These are phyloP conservation scores for Apodemus sylvaticus DNA, from an alignment of 2,113 vertebrate genomes.

Conservation along the genomic window DNA sequence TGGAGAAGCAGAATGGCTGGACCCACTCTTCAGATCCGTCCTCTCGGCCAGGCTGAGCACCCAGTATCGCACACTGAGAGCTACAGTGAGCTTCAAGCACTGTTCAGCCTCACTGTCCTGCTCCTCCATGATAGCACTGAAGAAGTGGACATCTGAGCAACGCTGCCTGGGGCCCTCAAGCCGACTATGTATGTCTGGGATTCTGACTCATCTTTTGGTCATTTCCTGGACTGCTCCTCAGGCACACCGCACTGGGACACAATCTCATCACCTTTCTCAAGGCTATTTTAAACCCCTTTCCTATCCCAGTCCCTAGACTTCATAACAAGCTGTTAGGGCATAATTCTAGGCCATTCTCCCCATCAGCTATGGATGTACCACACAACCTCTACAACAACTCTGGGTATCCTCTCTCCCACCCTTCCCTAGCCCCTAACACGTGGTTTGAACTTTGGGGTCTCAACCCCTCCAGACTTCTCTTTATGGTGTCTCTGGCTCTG, in stretches of 20 bases:
- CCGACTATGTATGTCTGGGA: not conserved
- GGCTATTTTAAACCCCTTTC: too few species aligned
- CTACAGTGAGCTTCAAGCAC: not conserved
- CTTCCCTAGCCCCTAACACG: not conserved
- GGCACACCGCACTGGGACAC: accelerated
- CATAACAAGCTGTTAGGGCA: not conserved
- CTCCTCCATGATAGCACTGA: not conserved
- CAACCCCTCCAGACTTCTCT: not conserved
- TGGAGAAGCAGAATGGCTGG: not conserved
- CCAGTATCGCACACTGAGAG: not conserved
- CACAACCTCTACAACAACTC: too few species aligned
- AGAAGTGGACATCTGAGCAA: not conserved
- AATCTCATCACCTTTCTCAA: not conserved
- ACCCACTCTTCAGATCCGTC: not conserved
- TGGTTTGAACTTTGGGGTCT: not conserved
- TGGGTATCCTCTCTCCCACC: not conserved
- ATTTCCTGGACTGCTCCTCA: not conserved
- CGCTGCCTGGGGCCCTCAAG: accelerated
- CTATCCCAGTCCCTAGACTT: not conserved
- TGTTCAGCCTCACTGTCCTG: not conserved
- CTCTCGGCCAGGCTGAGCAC: not conserved
- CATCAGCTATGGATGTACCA: not conserved
- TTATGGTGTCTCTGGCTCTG: not conserved
- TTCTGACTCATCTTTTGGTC: not conserved
- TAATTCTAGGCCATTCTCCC: not conserved